Conservation (phyloP, 2,113 vertebrate genomes). For the Leuciscus idus region DNA sequence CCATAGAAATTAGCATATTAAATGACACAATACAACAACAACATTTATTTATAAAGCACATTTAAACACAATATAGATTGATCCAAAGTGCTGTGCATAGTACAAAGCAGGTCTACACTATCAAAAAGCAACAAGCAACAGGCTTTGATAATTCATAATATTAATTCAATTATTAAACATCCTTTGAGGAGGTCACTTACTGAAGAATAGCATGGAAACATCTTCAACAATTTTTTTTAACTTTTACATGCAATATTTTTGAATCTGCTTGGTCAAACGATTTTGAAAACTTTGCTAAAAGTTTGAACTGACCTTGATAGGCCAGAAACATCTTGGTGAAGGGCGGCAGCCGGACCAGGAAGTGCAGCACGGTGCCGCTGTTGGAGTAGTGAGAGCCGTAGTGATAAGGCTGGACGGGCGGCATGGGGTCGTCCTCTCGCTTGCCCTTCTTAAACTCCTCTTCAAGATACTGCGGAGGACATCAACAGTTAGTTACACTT, state of each 20-base stretch:
- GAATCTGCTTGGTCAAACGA: background rate
- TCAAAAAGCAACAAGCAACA: background rate
- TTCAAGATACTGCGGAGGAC: conserved; percentile 86
- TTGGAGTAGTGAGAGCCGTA: conserved; percentile 99
- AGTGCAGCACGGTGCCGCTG: conserved; percentile 97
- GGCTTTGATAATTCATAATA: background rate
- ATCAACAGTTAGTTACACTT: background rate
- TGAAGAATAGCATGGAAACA: background rate
- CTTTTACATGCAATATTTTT: no score
- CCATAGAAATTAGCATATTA: no score
- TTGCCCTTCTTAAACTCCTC: conserved; percentile 95
- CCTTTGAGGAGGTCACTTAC: background rate
- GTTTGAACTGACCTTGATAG: conserved; percentile 86
- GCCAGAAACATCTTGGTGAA: conserved; percentile 99
- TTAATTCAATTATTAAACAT: background rate
- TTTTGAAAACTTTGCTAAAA: background rate
- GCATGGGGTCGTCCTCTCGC: conserved; percentile 96
- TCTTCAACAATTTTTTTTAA: background rate
- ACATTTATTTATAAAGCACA: no score
- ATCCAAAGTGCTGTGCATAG: no score
- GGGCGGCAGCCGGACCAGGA: conserved; percentile 95
- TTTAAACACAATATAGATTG: no score
- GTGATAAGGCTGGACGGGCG: conserved; percentile 96
- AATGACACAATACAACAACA: no score
- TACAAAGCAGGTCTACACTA: no score